Base-by-base conservation (phyloP, 2,888 invertebrate species). In the Dascillus cervinus region DNA sequence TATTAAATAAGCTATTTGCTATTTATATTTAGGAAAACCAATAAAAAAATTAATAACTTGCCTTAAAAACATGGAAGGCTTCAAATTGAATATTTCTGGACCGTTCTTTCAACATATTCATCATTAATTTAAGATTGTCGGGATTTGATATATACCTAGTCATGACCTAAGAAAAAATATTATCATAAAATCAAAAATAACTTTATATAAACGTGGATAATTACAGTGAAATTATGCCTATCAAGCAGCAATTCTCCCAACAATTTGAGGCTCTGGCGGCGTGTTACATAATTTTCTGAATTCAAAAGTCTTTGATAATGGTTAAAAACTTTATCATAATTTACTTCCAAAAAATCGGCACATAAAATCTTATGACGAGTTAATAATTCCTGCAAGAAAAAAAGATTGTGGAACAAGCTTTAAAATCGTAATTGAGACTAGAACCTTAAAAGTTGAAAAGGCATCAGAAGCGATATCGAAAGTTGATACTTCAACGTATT, bases 381-480 rank as follows among this genome's bases (percentile, higher is more conserved):
- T 65, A 92, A 73, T 63, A 92, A 74, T 75, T 91, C 91, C 89
- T 88, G 65, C 32, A 72, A 72, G 45, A 46, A 39, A 46, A 49
- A 17, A 15, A 29, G 19, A 21, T 11, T 32, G 6, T 12, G 4
- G 17, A 8, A 6, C 17, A 17, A n/a, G n/a, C n/a, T n/a, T n/a
- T 8, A 17, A 17, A 17, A 17, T 17, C 2, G n/a, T 27, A 19
- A 19, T 13, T 1, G 15, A 20, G 3, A 8, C 26, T 26, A 43
- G 46, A 65, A 92, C 95, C 84, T 99, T 99, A 77, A 99, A 98
- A 51, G 98, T 98, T 65, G 97, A 94, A 75, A 99, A 99, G 70
- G 98, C 98, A 82, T 99, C 98, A 50, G 97, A 97, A 64, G 98
- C 98, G 64, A 99, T 97, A 77, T 99, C 98, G 76, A 99, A 99